A percentile compares a stretch with the other conserved stretches of the same genome.
Evolutionary conservation across 1,140 invertebrate species (phyloP).

Genomic region (Caenorhabditis brenneri): DNA sequence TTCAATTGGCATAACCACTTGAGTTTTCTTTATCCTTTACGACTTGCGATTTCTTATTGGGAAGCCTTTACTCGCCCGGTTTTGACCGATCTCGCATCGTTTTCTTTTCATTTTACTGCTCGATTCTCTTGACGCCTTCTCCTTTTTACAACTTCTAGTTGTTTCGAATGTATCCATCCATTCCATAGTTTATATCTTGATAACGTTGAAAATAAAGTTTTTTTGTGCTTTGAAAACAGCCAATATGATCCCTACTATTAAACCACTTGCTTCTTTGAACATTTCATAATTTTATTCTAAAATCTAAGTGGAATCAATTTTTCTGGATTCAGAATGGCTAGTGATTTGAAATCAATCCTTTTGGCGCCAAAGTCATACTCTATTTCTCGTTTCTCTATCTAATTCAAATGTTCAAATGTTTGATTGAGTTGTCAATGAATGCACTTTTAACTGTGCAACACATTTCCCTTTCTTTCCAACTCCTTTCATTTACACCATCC

Average conservation of each 20-base stretch:
- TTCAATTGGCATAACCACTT: constrained; percentile 24
- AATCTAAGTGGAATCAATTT: too few relatives aligned
- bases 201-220: too few relatives aligned
- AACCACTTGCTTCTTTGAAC: too few relatives aligned
- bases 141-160: neutral
- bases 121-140: neutral
- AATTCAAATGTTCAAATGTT: too few relatives aligned
- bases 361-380: neutral
- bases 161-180: neutral
- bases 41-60: neutral
- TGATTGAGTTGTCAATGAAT: neutral
- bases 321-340: neutral
- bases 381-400: neutral
- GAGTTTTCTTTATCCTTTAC: neutral
- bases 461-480: neutral
- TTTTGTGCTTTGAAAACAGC: too few relatives aligned
- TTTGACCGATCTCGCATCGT: neutral
- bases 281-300: too few relatives aligned
- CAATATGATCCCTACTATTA: too few relatives aligned
- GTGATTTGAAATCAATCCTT: neutral
- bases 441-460: neutral
- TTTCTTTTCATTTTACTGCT: constrained; percentile 16
- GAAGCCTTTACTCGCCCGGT: neutral
- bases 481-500: neutral
- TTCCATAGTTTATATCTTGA: neutral